Base-by-base conservation (phyloP, 2,113 vertebrate genomes). In the Ciconia boyciana region DNA sequence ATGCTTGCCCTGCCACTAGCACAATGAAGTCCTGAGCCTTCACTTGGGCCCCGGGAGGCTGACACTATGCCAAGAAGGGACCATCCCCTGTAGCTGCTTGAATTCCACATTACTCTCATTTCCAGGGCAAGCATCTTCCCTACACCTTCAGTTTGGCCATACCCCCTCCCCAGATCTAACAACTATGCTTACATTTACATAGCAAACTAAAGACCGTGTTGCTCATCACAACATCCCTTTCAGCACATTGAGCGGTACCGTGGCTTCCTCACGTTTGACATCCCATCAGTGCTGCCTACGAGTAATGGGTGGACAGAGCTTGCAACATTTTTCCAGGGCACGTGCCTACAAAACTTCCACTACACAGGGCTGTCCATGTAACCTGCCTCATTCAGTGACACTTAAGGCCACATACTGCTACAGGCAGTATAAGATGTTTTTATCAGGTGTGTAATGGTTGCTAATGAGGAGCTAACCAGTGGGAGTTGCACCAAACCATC, bases 381-480 rank as follows among this genome's bases (percentile, higher is more conserved):
- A 70, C 16, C 68, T 54, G 89, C 31, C 70, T 69, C n/a, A 29
- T 25, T 83, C 20, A 1, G 54, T 78, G 79, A 90, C 78, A 74
- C 88, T 94, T 8, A 11, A 78, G 92, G 93, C 76, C 91, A 94
- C 91, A 91, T 96, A 93, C 93, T 96, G 95, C 93, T 92, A 5
- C 32, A 43, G 61, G 81, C 57, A 31, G 44, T 34, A 18, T 44
- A 36, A 91, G 80, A 31, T 86, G 89, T 77, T 92, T 96, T 94
- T 92, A 91, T 91, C 83, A 86, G 76, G 36, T 36, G 65, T 83
- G 70, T 94, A 96, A 96, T 87, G 54, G 55, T 43, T 62, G 32
- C 68, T 97, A 95, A 97, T 97, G 93, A 94, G 87, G 88, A 90
- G 69, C 76, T 94, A 97, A 80, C 44, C 82, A 90, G 65, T 77